Percentiles rank a stretch among this genome's conserved stretches.
Conservation (phyloP, 2,113 vertebrate genomes). For the Dendropsophus ebraccatus region DNA sequence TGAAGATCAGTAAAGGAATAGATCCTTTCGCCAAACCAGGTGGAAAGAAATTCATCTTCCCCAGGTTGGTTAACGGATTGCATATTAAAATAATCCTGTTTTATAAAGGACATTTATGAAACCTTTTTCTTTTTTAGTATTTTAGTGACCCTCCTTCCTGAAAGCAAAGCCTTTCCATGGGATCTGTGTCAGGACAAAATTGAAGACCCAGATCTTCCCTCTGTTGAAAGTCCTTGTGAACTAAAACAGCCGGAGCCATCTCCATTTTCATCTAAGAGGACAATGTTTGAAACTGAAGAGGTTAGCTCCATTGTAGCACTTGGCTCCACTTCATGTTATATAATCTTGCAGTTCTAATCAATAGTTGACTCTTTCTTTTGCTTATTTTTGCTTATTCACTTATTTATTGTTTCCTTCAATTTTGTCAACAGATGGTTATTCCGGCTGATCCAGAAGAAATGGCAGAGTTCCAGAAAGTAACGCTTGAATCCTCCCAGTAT, state of each 20-base stretch:
- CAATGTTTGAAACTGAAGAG: slow-evolving; percentile 93
- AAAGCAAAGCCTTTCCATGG: slow-evolving; percentile 64
- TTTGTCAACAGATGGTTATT: slow-evolving; percentile 84
- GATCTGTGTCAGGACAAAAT: slow-evolving; percentile 64
- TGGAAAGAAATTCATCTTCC: slow-evolving; percentile 67
- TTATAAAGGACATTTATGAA: not conserved
- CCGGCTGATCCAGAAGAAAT: slow-evolving; percentile 90
- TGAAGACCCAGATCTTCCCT: slow-evolving; percentile 77
- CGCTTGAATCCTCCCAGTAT: slow-evolving; percentile 80
- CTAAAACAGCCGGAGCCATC: slow-evolving; percentile 82
- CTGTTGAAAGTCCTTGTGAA: slow-evolving; percentile 86
- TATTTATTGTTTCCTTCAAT: too few species aligned
- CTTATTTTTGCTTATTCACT: too few species aligned
- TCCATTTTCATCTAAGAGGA: slow-evolving; percentile 89
- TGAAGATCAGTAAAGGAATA: slow-evolving; percentile 78
- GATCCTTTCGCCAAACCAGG: slow-evolving; percentile 67
- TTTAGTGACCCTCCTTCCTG: slow-evolving; percentile 70
- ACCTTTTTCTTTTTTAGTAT: slow-evolving; percentile 62
- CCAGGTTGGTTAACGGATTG: slow-evolving; percentile 73
- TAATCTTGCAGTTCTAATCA: not conserved
- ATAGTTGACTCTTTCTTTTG: not conserved
- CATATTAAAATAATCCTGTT: not conserved
- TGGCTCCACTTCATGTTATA: not conserved
- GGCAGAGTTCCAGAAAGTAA: slow-evolving; percentile 84
- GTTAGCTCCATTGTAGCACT: slow-evolving; percentile 62